Conservation (phyloP, 2,888 invertebrate species). For the Euplagia quadripunctaria region DNA sequence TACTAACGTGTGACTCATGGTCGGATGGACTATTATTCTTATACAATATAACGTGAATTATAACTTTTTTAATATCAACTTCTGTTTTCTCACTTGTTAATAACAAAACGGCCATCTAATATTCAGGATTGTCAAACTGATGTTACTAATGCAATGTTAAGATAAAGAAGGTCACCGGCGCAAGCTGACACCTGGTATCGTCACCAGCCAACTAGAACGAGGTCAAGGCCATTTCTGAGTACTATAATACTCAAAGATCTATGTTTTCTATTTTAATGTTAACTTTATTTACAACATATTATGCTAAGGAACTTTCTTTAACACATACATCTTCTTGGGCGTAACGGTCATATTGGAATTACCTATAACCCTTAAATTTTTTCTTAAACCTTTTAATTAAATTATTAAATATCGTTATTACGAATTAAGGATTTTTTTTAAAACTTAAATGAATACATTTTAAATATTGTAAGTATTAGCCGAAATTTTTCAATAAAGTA, state of each 20-base stretch:
- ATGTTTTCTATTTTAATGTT: not conserved
- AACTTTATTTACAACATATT: not conserved
- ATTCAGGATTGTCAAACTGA: conserved; percentile 28
- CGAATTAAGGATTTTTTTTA: not conserved
- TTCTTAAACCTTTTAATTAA: not conserved
- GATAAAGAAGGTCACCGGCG: conserved; percentile 68
- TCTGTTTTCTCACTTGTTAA: not conserved
- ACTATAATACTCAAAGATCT: conserved; percentile 70
- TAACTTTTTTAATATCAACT: too few species aligned
- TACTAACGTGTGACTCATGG: too few species aligned
- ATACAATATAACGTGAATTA: too few species aligned
- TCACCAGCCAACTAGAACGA: conserved; percentile 73
- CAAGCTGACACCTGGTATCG: conserved; percentile 65
- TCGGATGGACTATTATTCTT: too few species aligned
- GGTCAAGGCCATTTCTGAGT: conserved; percentile 82
- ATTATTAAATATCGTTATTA: not conserved
- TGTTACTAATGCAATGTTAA: conserved; percentile 58
- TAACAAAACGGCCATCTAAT: not conserved
- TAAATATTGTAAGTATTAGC: too few species aligned
- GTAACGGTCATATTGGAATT: not conserved
- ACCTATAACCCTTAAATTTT: not conserved
- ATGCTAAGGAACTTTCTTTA: not conserved
- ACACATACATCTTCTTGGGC: not conserved
- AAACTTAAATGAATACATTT: not conserved
- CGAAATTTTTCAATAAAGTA: too few species aligned